Conservation (phyloP, 2,113 vertebrate genomes). For the Ophiodon elongatus region DNA sequence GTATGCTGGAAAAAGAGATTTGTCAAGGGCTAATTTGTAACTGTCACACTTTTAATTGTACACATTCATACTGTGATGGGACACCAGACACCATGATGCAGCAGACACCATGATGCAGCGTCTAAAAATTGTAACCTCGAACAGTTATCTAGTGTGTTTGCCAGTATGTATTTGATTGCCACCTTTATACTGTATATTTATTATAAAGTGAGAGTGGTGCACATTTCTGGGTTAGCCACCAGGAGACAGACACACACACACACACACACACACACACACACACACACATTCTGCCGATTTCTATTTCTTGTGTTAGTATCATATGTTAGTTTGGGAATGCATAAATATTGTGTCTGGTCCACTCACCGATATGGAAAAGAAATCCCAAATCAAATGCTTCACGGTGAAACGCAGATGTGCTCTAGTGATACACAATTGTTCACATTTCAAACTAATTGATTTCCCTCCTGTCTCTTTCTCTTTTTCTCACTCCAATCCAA, state of each 20-base stretch:
- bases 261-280: not conserved
- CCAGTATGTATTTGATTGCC: no score
- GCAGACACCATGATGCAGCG: not conserved
- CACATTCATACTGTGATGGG: not conserved
- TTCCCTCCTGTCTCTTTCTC: constrained; percentile 1
- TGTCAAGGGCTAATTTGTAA: not conserved
- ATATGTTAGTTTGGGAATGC: not conserved
- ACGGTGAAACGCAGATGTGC: not conserved
- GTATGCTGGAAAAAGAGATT: not conserved
- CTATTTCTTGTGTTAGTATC: not conserved
- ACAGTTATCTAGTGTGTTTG: no score
- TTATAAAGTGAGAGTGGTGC: no score
- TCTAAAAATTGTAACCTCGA: no score
- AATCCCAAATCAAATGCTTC: not conserved
- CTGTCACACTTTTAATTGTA: not conserved
- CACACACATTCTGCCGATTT: not conserved
- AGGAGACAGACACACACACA: not conserved
- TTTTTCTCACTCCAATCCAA: not conserved
- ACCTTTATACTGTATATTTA: no score
- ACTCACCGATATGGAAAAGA: not conserved
- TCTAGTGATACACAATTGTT: not conserved
- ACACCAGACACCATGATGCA: not conserved
- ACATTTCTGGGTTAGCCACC: not conserved
- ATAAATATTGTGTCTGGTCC: not conserved
- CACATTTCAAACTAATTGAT: constrained; percentile 17